Percentiles rank a stretch among this genome's conserved stretches.
These are phyloP conservation scores for Thymallus thymallus DNA, from an alignment of 2,113 vertebrate species.

Conservation along the genomic window DNA sequence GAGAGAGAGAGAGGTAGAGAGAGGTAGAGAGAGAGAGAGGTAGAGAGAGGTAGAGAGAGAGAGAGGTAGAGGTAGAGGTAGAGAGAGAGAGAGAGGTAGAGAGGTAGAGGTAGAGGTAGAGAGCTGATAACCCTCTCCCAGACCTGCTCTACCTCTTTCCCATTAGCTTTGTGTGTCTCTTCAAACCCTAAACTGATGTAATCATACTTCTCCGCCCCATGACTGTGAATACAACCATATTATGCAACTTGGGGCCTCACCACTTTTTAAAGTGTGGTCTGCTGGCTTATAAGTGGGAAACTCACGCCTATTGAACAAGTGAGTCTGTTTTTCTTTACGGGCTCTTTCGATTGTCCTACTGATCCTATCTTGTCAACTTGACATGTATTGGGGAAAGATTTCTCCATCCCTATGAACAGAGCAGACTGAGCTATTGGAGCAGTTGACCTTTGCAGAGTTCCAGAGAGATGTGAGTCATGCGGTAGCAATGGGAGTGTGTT, in stretches of 20 bases:
- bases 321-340: background rate
- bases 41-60: background rate
- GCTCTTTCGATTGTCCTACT: background rate
- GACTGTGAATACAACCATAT: background rate
- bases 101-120: too few species aligned
- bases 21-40: background rate
- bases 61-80: background rate
- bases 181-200: background rate
- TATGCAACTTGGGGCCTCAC: background rate
- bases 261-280: background rate
- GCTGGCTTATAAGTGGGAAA: background rate
- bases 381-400: background rate
- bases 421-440: background rate
- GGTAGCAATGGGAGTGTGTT: slow-evolving; percentile 10
- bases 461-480: slow-evolving; percentile 20
- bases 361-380: too few species aligned
- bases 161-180: background rate
- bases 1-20: background rate
- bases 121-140: too few species aligned
- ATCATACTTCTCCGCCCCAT: background rate
- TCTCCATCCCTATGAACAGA: background rate
- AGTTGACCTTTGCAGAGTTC: background rate
- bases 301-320: background rate
- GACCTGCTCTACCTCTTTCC: background rate
- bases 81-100: too few species aligned